Evolutionary conservation across 1,140 invertebrate species (phyloP).

Genomic region (Trachymyrmex septentrionalis): DNA sequence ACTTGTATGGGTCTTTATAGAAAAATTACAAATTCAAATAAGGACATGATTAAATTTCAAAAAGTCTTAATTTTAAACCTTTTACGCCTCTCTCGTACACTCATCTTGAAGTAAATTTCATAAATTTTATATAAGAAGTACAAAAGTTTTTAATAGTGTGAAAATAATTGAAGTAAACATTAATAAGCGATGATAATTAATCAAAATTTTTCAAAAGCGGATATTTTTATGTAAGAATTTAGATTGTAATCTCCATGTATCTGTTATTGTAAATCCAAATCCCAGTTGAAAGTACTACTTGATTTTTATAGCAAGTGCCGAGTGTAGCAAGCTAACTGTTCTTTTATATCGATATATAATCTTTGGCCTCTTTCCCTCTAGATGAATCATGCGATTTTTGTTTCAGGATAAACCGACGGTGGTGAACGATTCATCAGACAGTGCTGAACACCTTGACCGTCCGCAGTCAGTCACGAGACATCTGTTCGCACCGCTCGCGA

Average conservation of each 20-base stretch:
- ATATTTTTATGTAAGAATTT: not conserved
- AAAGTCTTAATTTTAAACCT: not conserved
- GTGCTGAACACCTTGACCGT: constrained; percentile 43
- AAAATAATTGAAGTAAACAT: not conserved
- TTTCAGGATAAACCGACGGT: constrained; percentile 77
- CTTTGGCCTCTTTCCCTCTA: constrained; percentile 1
- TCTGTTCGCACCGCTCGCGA: constrained; percentile 84
- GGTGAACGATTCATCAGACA: constrained; percentile 68
- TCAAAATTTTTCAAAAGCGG: not conserved
- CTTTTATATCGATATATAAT: constrained; percentile 28
- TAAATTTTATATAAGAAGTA: not conserved
- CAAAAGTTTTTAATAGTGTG: not conserved
- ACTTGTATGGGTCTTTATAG: not conserved
- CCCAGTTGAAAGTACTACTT: not conserved
- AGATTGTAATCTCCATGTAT: constrained; percentile 6
- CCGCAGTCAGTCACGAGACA: constrained; percentile 78
- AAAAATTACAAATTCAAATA: no score
- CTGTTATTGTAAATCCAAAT: not conserved
- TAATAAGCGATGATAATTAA: not conserved
- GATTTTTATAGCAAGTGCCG: not conserved
- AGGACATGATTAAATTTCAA: not conserved
- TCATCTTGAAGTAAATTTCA: not conserved
- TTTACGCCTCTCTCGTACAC: not conserved
- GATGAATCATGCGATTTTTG: constrained; percentile 15
- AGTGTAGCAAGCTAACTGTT: constrained; percentile 3